Evolutionary conservation across 2,113 vertebrate genomes (phyloP).

Genomic region (Saimiri boliviensis): DNA sequence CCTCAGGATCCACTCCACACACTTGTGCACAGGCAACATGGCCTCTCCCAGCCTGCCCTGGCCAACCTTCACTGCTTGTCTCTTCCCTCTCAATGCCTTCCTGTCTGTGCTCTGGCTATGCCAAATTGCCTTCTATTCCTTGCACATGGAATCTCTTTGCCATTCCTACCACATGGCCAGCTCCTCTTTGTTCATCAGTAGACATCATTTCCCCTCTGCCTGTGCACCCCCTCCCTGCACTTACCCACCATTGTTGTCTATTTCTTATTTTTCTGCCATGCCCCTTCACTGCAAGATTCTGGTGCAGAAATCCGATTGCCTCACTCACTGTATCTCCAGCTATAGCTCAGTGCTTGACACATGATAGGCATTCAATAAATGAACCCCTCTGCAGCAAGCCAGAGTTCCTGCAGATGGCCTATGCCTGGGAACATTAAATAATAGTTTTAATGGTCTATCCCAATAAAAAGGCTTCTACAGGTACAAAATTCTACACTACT

Average conservation of each 20-base stretch:
- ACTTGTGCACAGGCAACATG: background rate
- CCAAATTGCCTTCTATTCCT: background rate
- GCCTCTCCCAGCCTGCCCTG: background rate
- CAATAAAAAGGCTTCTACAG: conserved; percentile 32
- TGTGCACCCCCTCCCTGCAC: background rate
- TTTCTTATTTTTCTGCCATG: background rate
- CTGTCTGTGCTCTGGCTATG: background rate
- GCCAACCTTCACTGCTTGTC: background rate
- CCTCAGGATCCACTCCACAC: background rate
- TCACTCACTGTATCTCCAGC: background rate
- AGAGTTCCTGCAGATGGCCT: background rate
- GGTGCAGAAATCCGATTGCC: background rate
- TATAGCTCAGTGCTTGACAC: background rate
- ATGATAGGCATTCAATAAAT: background rate
- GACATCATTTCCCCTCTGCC: background rate
- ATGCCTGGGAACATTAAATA: background rate
- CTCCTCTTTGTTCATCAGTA: background rate
- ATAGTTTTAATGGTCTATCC: background rate
- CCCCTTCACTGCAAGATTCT: background rate
- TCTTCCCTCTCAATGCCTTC: background rate
- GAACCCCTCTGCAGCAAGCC: background rate
- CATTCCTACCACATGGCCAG: background rate
- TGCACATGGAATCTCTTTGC: background rate
- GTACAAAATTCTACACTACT: background rate
- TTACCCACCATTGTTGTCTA: background rate